These are phyloP conservation scores for Leucoraja ocellata DNA, from an alignment of 2,797 vertebrate species.

Conservation along the genomic window DNA sequence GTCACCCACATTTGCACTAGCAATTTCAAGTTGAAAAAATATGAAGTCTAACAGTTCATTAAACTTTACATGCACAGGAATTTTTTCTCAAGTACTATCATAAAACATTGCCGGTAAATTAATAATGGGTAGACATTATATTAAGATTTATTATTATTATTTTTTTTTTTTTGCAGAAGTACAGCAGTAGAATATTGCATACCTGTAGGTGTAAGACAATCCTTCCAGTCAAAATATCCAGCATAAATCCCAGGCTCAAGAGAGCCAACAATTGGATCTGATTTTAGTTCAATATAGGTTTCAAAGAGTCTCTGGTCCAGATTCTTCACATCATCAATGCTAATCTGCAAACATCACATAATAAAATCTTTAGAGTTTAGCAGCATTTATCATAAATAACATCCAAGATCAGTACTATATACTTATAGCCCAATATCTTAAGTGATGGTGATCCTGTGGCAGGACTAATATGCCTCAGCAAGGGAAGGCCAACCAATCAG, in stretches of 20 bases:
- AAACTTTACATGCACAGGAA: not conserved
- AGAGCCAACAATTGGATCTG: slow-evolving; percentile 90
- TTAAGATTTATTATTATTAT: not conserved
- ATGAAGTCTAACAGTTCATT: not conserved
- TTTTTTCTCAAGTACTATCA: no score
- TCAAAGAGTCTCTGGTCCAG: slow-evolving; percentile 84
- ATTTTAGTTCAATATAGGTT: slow-evolving; percentile 82
- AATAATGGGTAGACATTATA: not conserved
- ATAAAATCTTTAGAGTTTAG: not conserved
- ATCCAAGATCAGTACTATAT: no score
- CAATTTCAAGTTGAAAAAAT: not conserved
- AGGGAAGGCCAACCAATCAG: no score
- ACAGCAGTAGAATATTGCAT: slow-evolving; percentile 45
- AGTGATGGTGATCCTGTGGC: no score
- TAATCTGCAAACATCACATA: slow-evolving; percentile 61
- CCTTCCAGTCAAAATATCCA: slow-evolving; percentile 95
- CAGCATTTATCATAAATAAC: not conserved
- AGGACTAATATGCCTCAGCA: not conserved
- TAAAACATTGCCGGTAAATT: not conserved
- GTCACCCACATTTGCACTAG: no score
- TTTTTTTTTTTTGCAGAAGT: not conserved
- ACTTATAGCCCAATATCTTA: not conserved
- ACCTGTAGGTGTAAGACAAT: slow-evolving; percentile 86
- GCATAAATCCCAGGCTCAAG: slow-evolving; percentile 93
- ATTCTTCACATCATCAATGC: slow-evolving; percentile 71